Evolutionary conservation across 2,888 invertebrate species (phyloP).

Genomic region (Acheta domesticus): DNA sequence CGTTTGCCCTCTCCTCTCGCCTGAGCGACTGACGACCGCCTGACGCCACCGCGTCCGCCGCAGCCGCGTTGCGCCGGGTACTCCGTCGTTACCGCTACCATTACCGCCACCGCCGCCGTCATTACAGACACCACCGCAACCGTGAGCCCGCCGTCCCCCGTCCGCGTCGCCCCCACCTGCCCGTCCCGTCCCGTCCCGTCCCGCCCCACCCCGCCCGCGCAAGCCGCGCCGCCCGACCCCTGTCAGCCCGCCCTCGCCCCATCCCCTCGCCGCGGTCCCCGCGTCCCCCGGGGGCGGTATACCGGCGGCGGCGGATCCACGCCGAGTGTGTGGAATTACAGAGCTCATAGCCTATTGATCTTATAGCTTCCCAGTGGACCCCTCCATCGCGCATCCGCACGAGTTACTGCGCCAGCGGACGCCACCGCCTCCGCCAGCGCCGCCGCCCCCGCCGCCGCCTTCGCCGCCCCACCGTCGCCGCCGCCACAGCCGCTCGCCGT

Average conservation of each 20-base stretch:
- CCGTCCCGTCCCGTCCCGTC: not conserved
- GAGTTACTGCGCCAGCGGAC: conserved; percentile 26
- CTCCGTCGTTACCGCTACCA: not conserved
- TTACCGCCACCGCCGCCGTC: not conserved
- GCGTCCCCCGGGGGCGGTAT: conserved; percentile 10
- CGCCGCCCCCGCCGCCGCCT: not conserved
- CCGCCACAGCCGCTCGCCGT: not conserved
- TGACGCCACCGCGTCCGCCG: no score
- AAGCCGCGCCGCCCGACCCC: not conserved
- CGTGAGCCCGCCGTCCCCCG: not conserved
- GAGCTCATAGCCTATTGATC: conserved; percentile 33
- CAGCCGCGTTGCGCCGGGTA: no score
- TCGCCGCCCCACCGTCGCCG: not conserved
- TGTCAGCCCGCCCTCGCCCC: not conserved
- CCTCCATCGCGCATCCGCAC: conserved; percentile 30
- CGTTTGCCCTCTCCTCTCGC: no score
- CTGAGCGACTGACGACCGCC: no score
- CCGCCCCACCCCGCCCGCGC: not conserved
- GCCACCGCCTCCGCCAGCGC: not conserved
- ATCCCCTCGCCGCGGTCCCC: not conserved
- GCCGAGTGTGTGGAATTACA: conserved; percentile 31
- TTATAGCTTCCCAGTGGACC: conserved; percentile 27
- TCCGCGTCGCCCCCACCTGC: not conserved
- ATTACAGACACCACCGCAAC: not conserved
- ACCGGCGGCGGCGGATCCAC: not conserved